Conservation (phyloP, 2,888 invertebrate species). For the Exephanes ischioxanthus region DNA sequence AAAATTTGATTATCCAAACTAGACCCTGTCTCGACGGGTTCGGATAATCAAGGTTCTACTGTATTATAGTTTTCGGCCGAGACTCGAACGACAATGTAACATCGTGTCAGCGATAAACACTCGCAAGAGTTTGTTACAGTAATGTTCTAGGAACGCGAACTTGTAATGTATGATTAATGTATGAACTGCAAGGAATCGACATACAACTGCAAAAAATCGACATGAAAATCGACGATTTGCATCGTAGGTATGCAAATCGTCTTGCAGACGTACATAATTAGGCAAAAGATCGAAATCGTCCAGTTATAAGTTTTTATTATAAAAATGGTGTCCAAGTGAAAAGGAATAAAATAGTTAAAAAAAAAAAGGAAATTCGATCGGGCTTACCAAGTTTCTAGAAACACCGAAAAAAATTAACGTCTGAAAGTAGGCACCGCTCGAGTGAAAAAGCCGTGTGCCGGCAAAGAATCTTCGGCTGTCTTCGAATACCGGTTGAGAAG, state of each 20-base stretch:
- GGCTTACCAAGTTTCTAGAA: not conserved
- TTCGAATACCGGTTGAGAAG: conserved; percentile 57
- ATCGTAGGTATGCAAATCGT: no score
- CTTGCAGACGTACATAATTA: no score
- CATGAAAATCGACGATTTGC: no score
- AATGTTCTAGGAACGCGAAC: not conserved
- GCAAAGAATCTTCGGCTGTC: conserved; percentile 13
- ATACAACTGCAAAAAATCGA: no score
- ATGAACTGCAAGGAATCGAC: no score
- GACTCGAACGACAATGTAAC: not conserved
- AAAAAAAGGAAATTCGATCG: not conserved
- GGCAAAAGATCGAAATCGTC: not conserved
- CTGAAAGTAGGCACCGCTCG: not conserved
- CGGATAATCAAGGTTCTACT: no score
- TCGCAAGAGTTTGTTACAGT: not conserved
- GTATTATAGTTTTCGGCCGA: not conserved
- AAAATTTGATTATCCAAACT: no score
- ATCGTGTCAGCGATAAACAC: not conserved
- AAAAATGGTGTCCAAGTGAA: not conserved
- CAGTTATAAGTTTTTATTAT: not conserved
- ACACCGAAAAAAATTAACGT: not conserved
- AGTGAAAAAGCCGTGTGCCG: not conserved
- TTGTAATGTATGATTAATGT: no score
- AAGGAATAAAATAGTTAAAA: not conserved
- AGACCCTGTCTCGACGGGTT: no score